phyloP scores from a whole-genome alignment of 2,113 vertebrate species.

The Rhegmatorhina hoffmannsi region DNA sequence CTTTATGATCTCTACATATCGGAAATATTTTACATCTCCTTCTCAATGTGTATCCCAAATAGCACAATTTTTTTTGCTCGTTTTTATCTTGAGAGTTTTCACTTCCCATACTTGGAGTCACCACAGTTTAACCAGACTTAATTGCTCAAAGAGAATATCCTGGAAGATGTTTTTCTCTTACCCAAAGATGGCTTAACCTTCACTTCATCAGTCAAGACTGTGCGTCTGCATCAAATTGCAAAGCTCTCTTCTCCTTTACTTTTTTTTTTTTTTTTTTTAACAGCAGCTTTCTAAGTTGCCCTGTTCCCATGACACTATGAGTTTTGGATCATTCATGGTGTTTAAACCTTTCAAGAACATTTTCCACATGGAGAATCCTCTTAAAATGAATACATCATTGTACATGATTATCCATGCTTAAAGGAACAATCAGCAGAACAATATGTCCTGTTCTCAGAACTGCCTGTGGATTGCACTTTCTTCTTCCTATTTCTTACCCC shows the following conservation, averaged over 20 bases:
- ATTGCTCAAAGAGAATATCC: not conserved
- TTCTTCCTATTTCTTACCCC: not conserved
- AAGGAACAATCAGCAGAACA: constrained; percentile 56
- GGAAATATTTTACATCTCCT: not conserved
- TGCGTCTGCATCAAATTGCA: not conserved
- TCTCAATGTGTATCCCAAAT: not conserved
- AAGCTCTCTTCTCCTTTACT: not conserved
- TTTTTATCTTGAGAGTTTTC: not conserved
- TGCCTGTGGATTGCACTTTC: not conserved
- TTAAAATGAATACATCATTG: constrained; percentile 56
- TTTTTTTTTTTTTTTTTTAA: not conserved
- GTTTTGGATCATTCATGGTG: constrained; percentile 55
- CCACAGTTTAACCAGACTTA: not conserved
- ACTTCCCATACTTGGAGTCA: not conserved
- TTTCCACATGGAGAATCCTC: constrained; percentile 69
- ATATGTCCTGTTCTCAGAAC: constrained; percentile 8
- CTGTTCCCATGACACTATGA: not conserved
- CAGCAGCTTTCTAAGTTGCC: constrained; percentile 5
- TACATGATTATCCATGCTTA: constrained; percentile 67
- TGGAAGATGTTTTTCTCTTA: not conserved
- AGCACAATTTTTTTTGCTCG: not conserved
- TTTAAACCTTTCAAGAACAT: constrained; percentile 68
- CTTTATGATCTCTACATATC: not conserved
- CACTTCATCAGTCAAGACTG: not conserved
- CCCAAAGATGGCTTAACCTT: not conserved